Conservation (phyloP, 2,888 invertebrate species). For the Cosmorhoe ocellata region DNA sequence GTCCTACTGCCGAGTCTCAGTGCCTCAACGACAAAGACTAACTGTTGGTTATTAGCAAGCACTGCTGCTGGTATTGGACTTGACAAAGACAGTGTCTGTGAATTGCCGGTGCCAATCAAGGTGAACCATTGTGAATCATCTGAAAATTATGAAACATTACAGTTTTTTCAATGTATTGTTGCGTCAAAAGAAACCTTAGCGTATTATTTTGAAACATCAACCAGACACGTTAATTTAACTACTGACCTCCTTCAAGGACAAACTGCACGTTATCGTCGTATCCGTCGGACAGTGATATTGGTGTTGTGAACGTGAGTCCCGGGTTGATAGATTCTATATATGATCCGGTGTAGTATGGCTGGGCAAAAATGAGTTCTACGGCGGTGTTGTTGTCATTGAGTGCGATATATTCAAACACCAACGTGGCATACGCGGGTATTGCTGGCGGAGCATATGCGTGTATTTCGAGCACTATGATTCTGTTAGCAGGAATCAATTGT, state of each 20-base stretch:
- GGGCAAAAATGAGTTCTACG: conserved; percentile 26
- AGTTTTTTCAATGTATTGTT: too few relatives aligned
- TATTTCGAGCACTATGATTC: conserved; percentile 39
- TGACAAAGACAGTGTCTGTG: conserved; percentile 24
- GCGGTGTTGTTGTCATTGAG: conserved; percentile 11
- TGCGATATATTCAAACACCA: conserved; percentile 37
- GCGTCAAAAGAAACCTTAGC: too few relatives aligned
- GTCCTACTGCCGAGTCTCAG: conserved; percentile 30
- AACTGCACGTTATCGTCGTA: conserved; percentile 39
- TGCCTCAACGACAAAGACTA: conserved; percentile 39
- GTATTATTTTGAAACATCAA: too few relatives aligned
- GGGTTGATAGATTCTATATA: conserved; percentile 26
- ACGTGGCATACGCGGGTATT: conserved; percentile 38
- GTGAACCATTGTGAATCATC: conserved; percentile 28
- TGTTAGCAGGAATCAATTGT: conserved; percentile 36
- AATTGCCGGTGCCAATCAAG: conserved; percentile 26
- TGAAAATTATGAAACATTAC: conserved; percentile 8
- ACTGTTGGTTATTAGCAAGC: conserved; percentile 37
- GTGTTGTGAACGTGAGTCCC: conserved; percentile 32
- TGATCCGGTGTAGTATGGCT: conserved; percentile 41
- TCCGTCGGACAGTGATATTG: conserved; percentile 35
- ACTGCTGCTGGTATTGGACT: conserved; percentile 38
- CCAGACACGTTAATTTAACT: not conserved
- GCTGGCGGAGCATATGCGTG: conserved; percentile 39
- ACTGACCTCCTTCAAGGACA: conserved; percentile 42